Percentiles rank a stretch among this genome's conserved stretches.
Evolutionary conservation across 2,113 vertebrate species (phyloP).

Genomic region (Ceyx cyanopectus): DNA sequence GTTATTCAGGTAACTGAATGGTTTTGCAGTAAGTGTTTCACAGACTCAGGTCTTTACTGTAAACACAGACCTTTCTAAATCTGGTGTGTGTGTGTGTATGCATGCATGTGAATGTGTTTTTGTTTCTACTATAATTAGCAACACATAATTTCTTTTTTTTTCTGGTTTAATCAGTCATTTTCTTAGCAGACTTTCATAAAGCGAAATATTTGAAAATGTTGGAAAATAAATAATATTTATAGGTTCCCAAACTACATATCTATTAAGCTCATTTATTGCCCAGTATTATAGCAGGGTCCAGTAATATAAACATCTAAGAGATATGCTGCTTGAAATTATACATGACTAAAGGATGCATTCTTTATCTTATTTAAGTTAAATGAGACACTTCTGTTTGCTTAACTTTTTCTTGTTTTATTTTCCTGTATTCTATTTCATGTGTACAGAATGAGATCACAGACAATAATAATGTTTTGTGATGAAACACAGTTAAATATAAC

Average conservation of each 20-base stretch:
- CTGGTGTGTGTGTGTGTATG: background rate
- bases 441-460: background rate
- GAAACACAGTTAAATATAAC: background rate
- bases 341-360: background rate
- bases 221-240: background rate
- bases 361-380: background rate
- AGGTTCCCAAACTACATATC: background rate
- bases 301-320: background rate
- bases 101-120: background rate
- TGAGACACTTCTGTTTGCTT: background rate
- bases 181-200: background rate
- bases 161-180: background rate
- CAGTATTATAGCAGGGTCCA: background rate
- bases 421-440: background rate
- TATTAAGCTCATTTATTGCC: background rate
- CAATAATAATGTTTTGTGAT: background rate
- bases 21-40: background rate
- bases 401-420: background rate
- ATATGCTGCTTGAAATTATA: background rate
- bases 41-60: background rate
- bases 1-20: conserved; percentile 90
- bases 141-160: background rate
- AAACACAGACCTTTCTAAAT: background rate
- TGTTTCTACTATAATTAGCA: background rate
- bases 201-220: background rate